These are phyloP conservation scores for Anoplopoma fimbria DNA, from an alignment of 2,113 vertebrate genomes.

Conservation along the genomic window DNA sequence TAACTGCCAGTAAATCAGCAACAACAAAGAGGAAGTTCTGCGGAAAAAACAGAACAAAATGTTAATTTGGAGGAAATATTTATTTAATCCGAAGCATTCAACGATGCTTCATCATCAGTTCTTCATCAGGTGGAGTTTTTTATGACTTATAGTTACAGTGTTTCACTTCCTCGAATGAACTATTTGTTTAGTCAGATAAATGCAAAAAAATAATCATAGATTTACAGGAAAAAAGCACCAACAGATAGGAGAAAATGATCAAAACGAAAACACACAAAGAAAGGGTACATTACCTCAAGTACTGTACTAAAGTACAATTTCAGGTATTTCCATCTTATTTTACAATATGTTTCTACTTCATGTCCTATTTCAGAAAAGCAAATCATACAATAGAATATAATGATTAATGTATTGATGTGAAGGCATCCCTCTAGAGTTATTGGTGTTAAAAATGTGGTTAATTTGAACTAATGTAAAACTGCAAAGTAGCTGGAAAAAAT, in stretches of 20 bases:
- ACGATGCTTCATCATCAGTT: conserved; percentile 50
- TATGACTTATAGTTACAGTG: background rate
- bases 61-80: background rate
- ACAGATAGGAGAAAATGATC: background rate
- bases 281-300: background rate
- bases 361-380: too few species aligned
- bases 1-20: conserved; percentile 4
- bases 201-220: background rate
- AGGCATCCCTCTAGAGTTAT: too few species aligned
- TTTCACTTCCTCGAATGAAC: conserved; percentile 48
- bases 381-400: too few species aligned
- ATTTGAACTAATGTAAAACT: too few species aligned
- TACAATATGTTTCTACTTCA: background rate
- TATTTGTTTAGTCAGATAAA: background rate
- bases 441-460: too few species aligned
- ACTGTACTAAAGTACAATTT: background rate
- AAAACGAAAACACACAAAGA: background rate
- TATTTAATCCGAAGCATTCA: background rate
- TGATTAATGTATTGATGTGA: too few species aligned
- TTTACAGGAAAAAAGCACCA: background rate
- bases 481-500: too few species aligned
- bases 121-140: conserved; percentile 2
- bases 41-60: conserved; percentile 56
- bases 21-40: conserved; percentile 46
- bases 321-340: background rate